Evolutionary conservation across 2,888 invertebrate genomes (phyloP).

Genomic region (Drosophila pseudotalamancana): DNA sequence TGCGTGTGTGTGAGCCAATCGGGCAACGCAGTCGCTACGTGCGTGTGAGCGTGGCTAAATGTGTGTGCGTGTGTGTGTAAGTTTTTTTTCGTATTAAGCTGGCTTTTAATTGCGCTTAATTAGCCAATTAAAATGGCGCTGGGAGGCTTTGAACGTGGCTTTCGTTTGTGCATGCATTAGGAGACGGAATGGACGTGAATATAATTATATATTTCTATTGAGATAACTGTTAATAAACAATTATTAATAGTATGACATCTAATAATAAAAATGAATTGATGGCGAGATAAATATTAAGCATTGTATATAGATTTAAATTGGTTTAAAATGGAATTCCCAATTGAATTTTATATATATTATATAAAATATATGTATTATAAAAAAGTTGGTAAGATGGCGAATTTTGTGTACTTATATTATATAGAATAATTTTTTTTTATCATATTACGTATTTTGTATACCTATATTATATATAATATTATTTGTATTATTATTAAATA

Average conservation of each 20-base stretch:
- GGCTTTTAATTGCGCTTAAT: slow-evolving; percentile 52
- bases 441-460: no score
- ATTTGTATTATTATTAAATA: no score
- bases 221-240: neutral
- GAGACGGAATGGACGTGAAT: neutral
- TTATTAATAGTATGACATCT: no score
- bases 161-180: neutral
- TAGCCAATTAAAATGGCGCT: slow-evolving; percentile 41
- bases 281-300: no score
- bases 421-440: no score
- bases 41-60: slow-evolving; percentile 12
- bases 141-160: slow-evolving; percentile 4
- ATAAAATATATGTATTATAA: no score
- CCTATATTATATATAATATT: no score
- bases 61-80: slow-evolving; percentile 7
- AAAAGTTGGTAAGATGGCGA: no score
- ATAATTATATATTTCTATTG: neutral
- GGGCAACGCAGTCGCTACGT: slow-evolving; percentile 28
- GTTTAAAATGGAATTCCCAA: no score
- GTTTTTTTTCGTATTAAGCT: slow-evolving; percentile 14
- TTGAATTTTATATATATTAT: neutral
- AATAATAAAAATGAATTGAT: neutral
- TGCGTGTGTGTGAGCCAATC: slow-evolving; percentile 59
- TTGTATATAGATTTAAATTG: no score
- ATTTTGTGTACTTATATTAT: no score